Evolutionary conservation across 2,888 invertebrate species (phyloP).

Genomic region (Nephrotoma flavescens): DNA sequence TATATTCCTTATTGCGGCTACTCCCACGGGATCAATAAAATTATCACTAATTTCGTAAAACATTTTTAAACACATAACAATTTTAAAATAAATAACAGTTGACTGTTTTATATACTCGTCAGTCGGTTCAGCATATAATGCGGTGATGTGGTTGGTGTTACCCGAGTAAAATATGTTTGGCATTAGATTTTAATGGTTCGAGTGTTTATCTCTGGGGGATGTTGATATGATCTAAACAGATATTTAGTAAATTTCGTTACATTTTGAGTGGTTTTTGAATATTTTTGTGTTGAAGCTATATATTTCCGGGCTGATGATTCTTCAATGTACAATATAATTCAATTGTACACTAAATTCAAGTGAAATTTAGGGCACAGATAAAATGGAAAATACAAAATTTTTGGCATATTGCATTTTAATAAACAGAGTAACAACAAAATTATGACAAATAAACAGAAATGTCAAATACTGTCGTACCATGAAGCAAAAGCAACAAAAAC

Average conservation of each 20-base stretch:
- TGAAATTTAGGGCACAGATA: neutral
- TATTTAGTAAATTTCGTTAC: neutral
- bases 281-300: neutral
- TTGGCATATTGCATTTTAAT: neutral
- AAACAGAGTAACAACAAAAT: neutral
- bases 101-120: neutral
- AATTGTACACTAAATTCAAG: neutral
- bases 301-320: neutral
- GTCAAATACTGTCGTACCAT: neutral
- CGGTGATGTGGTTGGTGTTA: neutral
- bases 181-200: neutral
- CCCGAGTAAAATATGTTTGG: neutral
- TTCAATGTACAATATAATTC: neutral
- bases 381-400: neutral
- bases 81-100: neutral
- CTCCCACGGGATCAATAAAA: neutral
- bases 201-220: neutral
- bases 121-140: neutral
- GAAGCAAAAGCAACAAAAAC: neutral
- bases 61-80: neutral
- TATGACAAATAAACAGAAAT: neutral
- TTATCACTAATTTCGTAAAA: neutral
- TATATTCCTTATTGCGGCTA: neutral
- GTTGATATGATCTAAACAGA: neutral
- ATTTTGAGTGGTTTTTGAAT: neutral